A percentile compares a stretch with the other conserved stretches of the same genome.
phyloP scores from a whole-genome alignment of 2,113 vertebrate genomes.

The Brachyhypopomus gauderio region DNA sequence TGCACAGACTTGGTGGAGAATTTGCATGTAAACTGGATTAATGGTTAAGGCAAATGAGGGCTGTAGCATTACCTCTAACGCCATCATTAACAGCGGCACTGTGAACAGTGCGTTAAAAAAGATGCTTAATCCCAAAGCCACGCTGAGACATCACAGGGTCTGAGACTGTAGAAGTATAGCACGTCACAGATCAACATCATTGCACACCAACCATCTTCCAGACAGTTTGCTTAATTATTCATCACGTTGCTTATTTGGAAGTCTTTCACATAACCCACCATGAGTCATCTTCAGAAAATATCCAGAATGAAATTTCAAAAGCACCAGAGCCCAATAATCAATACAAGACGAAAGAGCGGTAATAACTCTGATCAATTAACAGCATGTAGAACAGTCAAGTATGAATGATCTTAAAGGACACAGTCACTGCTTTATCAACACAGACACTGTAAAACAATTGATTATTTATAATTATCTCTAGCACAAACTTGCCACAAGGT shows the following conservation, averaged over 20 bases:
- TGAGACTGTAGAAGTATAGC: background rate
- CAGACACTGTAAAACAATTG: too few relatives aligned
- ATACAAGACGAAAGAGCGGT: background rate
- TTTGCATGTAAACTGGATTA: conserved; percentile 35
- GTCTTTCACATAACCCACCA: background rate
- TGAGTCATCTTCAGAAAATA: background rate
- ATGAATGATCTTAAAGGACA: background rate
- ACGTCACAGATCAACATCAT: background rate
- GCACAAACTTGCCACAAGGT: too few relatives aligned
- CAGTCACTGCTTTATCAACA: too few relatives aligned
- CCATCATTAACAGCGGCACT: conserved; percentile 21
- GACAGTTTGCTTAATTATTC: background rate
- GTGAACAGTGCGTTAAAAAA: background rate
- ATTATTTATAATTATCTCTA: too few relatives aligned
- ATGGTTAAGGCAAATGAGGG: conserved; percentile 35
- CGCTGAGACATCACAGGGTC: background rate
- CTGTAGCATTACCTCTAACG: conserved; percentile 16
- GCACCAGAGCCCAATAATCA: background rate
- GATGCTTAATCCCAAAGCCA: conserved; percentile 2
- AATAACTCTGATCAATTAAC: background rate
- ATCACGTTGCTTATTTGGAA: background rate
- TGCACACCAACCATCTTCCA: background rate
- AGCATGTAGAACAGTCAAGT: background rate
- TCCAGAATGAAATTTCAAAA: background rate
- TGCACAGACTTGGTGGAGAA: background rate